Evolutionary conservation across 1,140 invertebrate genomes (phyloP).

Genomic region (Drosophila malerkotliana): DNA sequence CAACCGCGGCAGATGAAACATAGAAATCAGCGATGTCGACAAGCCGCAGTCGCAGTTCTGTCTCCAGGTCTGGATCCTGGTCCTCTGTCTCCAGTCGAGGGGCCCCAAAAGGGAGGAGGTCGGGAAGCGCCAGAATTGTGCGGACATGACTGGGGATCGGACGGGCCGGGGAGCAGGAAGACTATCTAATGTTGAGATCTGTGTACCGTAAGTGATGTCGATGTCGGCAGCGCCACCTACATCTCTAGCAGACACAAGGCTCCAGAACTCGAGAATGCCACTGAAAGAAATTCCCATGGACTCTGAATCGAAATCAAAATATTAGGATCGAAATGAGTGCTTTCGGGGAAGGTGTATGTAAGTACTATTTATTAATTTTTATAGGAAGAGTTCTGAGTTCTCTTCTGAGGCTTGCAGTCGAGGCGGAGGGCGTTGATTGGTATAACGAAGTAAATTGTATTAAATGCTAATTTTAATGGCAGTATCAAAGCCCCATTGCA

Average conservation of each 20-base stretch:
- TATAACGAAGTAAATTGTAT: conserved; percentile 65
- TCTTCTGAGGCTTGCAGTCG: too few relatives aligned
- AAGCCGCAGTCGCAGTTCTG: conserved; percentile 46
- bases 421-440: conserved; percentile 72
- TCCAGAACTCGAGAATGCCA: conserved; percentile 16
- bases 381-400: conserved; percentile 3
- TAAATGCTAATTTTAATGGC: conserved; percentile 75
- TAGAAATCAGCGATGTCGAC: conserved; percentile 73
- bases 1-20: conserved; percentile 73
- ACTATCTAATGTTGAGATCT: conserved; percentile 73
- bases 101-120: not conserved
- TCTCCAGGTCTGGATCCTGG: conserved; percentile 12
- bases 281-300: conserved; percentile 4
- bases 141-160: conserved; percentile 11
- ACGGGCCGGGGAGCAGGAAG: conserved; percentile 16
- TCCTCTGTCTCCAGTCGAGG: not conserved
- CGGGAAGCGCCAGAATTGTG: conserved; percentile 8
- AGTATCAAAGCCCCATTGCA: conserved; percentile 58
- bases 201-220: conserved; percentile 73
- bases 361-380: not conserved
- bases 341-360: not conserved
- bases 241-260: conserved; percentile 40
- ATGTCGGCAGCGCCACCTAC: conserved; percentile 78
- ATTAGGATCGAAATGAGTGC: not conserved
- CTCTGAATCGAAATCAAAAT: not conserved